Conservation (phyloP, 2,888 invertebrate genomes). For the Tinea pellionella region DNA sequence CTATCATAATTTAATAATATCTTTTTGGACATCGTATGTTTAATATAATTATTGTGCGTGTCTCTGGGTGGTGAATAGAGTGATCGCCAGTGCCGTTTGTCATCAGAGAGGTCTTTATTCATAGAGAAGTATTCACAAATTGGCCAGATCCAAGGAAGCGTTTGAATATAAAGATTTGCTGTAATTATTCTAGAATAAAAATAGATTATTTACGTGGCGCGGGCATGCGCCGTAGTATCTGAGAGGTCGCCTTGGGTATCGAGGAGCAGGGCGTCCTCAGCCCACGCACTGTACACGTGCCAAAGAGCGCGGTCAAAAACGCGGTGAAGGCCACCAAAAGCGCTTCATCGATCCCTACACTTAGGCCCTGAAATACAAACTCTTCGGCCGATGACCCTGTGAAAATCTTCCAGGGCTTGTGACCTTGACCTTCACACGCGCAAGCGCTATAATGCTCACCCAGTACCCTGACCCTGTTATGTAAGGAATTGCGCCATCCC, state of each 20-base stretch:
- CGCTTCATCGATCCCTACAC: slow-evolving; percentile 29
- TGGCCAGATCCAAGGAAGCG: neutral
- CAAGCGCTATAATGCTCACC: slow-evolving; percentile 54
- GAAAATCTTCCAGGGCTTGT: slow-evolving; percentile 62
- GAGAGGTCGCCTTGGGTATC: neutral
- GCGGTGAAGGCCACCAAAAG: slow-evolving; percentile 50
- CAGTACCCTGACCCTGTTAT: slow-evolving; percentile 63
- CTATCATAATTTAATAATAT: too few relatives aligned
- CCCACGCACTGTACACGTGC: slow-evolving; percentile 55
- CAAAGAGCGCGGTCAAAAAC: slow-evolving; percentile 28
- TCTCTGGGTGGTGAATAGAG: too few relatives aligned
- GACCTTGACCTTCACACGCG: slow-evolving; percentile 65
- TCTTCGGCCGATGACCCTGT: slow-evolving; percentile 50
- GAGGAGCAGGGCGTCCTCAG: slow-evolving; percentile 4
- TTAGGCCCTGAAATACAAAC: slow-evolving; percentile 52
- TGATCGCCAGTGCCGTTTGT: too few relatives aligned
- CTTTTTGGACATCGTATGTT: too few relatives aligned
- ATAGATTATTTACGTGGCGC: slow-evolving; percentile 8
- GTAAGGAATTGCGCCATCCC: slow-evolving; percentile 32
- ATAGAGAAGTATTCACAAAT: neutral
- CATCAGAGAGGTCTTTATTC: neutral
- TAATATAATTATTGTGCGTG: too few relatives aligned
- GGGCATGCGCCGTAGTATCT: slow-evolving; percentile 7
- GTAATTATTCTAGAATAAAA: slow-evolving; percentile 6
- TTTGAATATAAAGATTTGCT: neutral